Evolutionary conservation across 2,888 invertebrate genomes (phyloP), one percentile per base, ranked within the genome.

Genomic region (Orthosia incerta): DNA sequence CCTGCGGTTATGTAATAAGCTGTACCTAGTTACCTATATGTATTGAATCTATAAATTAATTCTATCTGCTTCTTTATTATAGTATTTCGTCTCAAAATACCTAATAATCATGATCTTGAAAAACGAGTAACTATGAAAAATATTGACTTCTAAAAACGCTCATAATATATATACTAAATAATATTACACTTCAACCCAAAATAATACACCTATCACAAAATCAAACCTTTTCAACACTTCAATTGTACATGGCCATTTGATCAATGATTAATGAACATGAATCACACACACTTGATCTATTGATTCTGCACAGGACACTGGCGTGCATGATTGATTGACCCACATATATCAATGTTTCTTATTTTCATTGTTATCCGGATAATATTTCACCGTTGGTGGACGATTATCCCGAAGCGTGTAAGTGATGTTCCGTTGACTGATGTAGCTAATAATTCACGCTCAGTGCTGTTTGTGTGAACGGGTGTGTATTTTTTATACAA

Each of bases 321-420:
- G 68, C 71, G 64, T 74, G 62, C 73, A 74, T 91, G 90, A 91
- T 91, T 87, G 86, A 91, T 91, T 80, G 78, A 62, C 71, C 63
- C 11, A 87, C 89, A 89, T 90, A 86, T 87, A 89, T 91, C 90
- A 89, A 93, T 92, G 91, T 92, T 91, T 92, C 91, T 91, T 92
- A 89, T 91, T 81, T 92, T 91, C 91, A 91, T 93, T 94, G 93
- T 92, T 89, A 86, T 83, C 83, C 84, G 79, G 77, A 87, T 89
- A 89, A 93, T 94, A 93, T 93, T 91, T 93, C 90, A 91, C 84
- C 81, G 84, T 82, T 82, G 83, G 68, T 70, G 79, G 73, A 79
- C 85, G 85, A 88, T 87, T 87, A 86, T 81, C 66, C 74, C 62
- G 65, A 60, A 71, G 76, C 80, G 71, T 83, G 82, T 77, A 79